A percentile compares a stretch with the other conserved stretches of the same genome.
phyloP scores from a whole-genome alignment of 2,888 invertebrate genomes.

The Tachina fera region DNA sequence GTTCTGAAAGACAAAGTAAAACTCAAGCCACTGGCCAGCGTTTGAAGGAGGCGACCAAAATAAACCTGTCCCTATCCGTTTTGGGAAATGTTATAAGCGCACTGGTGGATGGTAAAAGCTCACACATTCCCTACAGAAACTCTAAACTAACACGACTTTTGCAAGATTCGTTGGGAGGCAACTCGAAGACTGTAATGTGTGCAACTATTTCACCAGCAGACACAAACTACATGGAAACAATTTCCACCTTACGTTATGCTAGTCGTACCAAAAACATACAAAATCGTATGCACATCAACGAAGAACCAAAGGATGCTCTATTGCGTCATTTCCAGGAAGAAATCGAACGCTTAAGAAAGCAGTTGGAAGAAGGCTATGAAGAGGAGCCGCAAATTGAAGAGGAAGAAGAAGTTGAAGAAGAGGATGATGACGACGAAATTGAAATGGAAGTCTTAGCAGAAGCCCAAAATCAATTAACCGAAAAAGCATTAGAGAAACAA shows the following conservation, averaged over 20 bases:
- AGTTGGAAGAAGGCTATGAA: conserved; percentile 87
- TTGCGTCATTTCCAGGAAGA: conserved; percentile 98
- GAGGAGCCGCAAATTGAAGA: conserved; percentile 81
- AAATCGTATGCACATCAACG: conserved; percentile 97
- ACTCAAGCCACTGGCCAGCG: conserved; percentile 97
- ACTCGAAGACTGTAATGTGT: conserved; percentile 97
- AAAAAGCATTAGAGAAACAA: conserved; percentile 84
- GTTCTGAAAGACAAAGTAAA: conserved; percentile 98
- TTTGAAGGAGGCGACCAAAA: conserved; percentile 98
- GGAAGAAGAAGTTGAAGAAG: conserved; percentile 80
- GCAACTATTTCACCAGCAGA: conserved; percentile 99
- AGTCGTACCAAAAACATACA: conserved; percentile 99
- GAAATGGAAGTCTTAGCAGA: conserved; percentile 84
- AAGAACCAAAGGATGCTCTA: conserved; percentile 98
- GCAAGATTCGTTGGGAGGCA: conserved; percentile 98
- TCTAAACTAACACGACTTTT: conserved; percentile 96
- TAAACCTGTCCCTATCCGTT: conserved; percentile 98
- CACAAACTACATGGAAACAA: conserved; percentile 97
- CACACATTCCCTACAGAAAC: conserved; percentile 98
- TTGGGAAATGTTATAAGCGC: conserved; percentile 99
- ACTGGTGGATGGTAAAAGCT: conserved; percentile 97
- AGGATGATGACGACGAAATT: conserved; percentile 84
- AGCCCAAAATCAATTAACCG: conserved; percentile 83
- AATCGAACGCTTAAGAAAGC: conserved; percentile 94
- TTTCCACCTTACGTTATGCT: conserved; percentile 97